These are phyloP conservation scores for Sebastes kiyomatsui DNA, from an alignment of 2,797 vertebrate species.

Conservation along the genomic window DNA sequence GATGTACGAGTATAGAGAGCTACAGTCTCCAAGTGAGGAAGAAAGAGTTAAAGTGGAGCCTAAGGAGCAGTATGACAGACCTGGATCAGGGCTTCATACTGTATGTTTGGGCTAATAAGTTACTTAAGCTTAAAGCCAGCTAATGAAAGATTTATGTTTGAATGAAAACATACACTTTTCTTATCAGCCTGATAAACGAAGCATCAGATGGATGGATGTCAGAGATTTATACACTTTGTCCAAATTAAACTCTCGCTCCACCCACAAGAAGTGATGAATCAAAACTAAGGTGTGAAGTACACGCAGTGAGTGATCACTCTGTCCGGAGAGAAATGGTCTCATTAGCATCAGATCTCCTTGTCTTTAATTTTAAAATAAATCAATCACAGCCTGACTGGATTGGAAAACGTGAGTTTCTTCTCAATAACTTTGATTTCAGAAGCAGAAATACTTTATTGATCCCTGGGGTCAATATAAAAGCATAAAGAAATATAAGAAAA, in stretches of 20 bases:
- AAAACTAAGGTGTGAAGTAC: constrained; percentile 20
- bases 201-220: neutral
- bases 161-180: neutral
- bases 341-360: neutral
- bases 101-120: neutral
- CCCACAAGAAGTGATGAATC: constrained; percentile 12
- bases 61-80: neutral
- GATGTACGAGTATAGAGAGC: neutral
- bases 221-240: constrained; percentile 2
- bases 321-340: neutral
- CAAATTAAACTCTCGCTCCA: constrained; percentile 10
- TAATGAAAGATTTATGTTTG: neutral
- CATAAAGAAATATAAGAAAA: too few species aligned
- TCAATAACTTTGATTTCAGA: neutral
- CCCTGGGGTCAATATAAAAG: too few species aligned
- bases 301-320: constrained; percentile 1
- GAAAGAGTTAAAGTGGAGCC: neutral
- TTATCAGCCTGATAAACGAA: too few species aligned
- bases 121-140: neutral
- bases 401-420: neutral
- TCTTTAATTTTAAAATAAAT: too few species aligned
- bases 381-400: neutral
- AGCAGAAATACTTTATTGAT: too few species aligned
- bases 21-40: neutral
- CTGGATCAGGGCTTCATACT: neutral